Evolutionary conservation across 1,140 invertebrate genomes (phyloP), one percentile per base, ranked within the genome.

Genomic region (Drosophila pachea): DNA sequence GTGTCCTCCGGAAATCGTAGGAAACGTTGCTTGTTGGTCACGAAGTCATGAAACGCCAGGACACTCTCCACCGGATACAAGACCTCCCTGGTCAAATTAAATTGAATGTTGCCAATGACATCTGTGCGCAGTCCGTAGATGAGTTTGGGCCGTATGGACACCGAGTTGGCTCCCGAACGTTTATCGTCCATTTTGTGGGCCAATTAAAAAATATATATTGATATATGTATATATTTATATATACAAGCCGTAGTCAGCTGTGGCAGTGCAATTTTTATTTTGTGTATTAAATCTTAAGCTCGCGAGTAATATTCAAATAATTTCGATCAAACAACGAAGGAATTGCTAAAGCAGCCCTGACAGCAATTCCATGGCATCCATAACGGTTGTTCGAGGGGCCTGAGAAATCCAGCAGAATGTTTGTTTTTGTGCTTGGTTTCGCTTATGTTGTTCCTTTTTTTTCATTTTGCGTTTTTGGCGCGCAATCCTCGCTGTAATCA

Each of bases 21-120:
- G 90, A 76, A 91, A 73, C 71, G 90, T 84, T 66, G 90, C 58
- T 68, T 92, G 73, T 91, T 89, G 7, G 74, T 68, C 63, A 91
- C 76, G 61, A 71, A 91, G 82, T 94, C 92, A 59, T 94, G 93
- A 42, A 94, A 75, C 0, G 90, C 89, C 31, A 94, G 68, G 6
- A 92, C 91, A 61, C 91, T 91, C 45, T 93, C 93, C 36, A 92
- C 92, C 0, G 93, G 92, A 88, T 94, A 94, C 12, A 94, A 83
- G 52, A 94, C 87, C 71, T 94, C 93, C 48, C 91, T 89, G 69
- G 92, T 92, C 7, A 90, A 90, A 36, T 93, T 88, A 61, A 91
- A 94, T 66, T 93, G 91, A 0, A 90, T 91, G 73, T 94, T 94
- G 31, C 91, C 91, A 47, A 87, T 74, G 8, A 94, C 89, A 63